A percentile compares a stretch with the other conserved stretches of the same genome.
phyloP scores from a whole-genome alignment of 2,113 vertebrate species.

The Dinomys branickii region DNA sequence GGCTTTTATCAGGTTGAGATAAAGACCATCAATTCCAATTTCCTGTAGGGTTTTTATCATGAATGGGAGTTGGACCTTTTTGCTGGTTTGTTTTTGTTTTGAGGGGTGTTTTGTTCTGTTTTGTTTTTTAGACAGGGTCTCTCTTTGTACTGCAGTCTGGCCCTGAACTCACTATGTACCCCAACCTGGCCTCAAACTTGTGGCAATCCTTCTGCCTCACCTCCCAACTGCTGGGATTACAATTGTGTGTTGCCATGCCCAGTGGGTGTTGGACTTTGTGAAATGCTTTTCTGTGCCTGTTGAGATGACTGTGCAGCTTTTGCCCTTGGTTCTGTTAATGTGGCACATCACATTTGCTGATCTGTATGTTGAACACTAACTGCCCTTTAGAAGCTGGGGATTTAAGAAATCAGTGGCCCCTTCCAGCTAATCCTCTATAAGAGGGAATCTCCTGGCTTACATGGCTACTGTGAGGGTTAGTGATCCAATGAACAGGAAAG shows the following conservation, averaged over 20 bases:
- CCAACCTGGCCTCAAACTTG: not conserved
- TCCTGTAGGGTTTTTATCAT: not conserved
- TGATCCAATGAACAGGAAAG: not conserved
- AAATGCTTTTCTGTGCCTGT: not conserved
- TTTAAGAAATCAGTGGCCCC: not conserved
- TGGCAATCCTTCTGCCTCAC: not conserved
- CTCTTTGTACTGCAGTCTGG: not conserved
- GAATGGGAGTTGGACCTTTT: not conserved
- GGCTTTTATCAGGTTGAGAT: not conserved
- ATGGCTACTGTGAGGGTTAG: not conserved
- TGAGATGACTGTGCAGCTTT: not conserved
- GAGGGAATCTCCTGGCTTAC: not conserved
- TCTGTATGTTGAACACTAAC: not conserved
- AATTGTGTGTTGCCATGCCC: not conserved
- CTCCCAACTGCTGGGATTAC: not conserved
- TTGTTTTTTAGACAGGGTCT: not conserved
- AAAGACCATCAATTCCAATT: not conserved
- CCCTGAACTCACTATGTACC: not conserved
- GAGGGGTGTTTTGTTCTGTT: not conserved
- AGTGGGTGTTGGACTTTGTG: not conserved
- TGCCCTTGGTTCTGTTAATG: not conserved
- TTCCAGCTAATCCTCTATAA: not conserved
- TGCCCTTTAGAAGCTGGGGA: not conserved
- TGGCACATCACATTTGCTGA: not conserved
- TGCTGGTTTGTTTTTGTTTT: no score